These are phyloP conservation scores for Epinotia demarniana DNA, from an alignment of 2,888 invertebrate species.

Conservation along the genomic window DNA sequence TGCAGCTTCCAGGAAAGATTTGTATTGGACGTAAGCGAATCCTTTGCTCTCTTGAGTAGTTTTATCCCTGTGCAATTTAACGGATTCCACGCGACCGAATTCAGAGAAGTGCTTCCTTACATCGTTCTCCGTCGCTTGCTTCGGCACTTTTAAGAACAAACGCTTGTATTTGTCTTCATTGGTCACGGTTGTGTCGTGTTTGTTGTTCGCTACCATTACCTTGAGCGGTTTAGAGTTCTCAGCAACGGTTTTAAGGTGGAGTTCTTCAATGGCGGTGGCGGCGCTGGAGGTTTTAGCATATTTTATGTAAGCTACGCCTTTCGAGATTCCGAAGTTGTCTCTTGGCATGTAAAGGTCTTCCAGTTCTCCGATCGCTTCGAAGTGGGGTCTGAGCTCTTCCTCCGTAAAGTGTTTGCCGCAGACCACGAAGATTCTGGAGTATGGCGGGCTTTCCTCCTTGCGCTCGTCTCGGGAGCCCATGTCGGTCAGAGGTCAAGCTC, in stretches of 20 bases:
- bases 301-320: conserved; percentile 96
- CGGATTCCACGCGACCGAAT: conserved; percentile 92
- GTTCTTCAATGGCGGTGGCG: conserved; percentile 93
- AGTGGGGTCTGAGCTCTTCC: conserved; percentile 91
- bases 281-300: conserved; percentile 96
- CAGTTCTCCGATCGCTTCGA: conserved; percentile 92
- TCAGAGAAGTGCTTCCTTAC: conserved; percentile 92
- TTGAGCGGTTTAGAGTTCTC: conserved; percentile 91
- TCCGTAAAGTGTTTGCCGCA: conserved; percentile 89
- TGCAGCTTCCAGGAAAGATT: conserved; percentile 92
- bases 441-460: conserved; percentile 88
- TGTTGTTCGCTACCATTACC: conserved; percentile 93
- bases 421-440: conserved; percentile 95
- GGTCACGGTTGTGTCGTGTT: conserved; percentile 61
- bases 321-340: conserved; percentile 92
- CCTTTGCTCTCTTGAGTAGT: conserved; percentile 93
- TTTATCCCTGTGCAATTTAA: conserved; percentile 91
- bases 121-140: conserved; percentile 90
- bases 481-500: conserved; percentile 41
- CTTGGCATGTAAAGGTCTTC: conserved; percentile 96
- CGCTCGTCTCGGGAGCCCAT: conserved; percentile 59
- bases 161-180: conserved; percentile 84
- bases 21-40: conserved; percentile 95
- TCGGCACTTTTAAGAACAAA: conserved; percentile 94
- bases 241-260: conserved; percentile 92